phyloP scores from a whole-genome alignment of 2,113 vertebrate genomes.

The Chauna torquata region DNA sequence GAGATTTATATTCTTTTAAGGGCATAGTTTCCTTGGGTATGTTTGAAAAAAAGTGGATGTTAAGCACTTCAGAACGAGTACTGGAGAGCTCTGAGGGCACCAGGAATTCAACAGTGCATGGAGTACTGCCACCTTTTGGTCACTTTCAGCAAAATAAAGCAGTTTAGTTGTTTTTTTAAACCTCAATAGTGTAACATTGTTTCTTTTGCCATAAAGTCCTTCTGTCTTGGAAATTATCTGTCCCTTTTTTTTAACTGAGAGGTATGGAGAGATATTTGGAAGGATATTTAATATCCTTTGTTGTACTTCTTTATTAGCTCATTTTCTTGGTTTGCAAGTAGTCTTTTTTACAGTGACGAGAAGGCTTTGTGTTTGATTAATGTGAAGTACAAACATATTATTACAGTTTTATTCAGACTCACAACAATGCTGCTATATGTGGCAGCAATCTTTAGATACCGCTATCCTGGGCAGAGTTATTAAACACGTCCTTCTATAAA shows the following conservation, averaged over 20 bases:
- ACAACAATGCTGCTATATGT: neutral
- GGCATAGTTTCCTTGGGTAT: neutral
- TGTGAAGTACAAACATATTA: neutral
- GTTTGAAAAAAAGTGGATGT: neutral
- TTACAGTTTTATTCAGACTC: neutral
- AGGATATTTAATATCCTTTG: neutral
- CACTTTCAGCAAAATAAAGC: neutral
- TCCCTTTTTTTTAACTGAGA: neutral
- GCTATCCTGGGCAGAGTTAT: neutral
- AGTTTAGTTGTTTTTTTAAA: neutral
- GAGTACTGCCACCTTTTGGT: slow-evolving; percentile 77
- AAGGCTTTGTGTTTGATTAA: neutral
- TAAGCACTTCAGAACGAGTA: neutral
- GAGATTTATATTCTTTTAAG: neutral
- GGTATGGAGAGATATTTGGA: neutral
- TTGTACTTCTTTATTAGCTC: neutral
- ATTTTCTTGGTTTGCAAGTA: neutral
- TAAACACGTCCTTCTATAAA: slow-evolving; percentile 9
- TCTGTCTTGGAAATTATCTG: neutral
- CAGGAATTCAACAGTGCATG: neutral
- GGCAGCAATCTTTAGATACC: neutral
- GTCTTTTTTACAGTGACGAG: neutral
- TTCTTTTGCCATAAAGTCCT: slow-evolving; percentile 45
- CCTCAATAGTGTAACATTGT: neutral
- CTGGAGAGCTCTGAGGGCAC: neutral